Evolutionary conservation across 2,113 vertebrate species (phyloP).

Genomic region (Suricata suricatta): DNA sequence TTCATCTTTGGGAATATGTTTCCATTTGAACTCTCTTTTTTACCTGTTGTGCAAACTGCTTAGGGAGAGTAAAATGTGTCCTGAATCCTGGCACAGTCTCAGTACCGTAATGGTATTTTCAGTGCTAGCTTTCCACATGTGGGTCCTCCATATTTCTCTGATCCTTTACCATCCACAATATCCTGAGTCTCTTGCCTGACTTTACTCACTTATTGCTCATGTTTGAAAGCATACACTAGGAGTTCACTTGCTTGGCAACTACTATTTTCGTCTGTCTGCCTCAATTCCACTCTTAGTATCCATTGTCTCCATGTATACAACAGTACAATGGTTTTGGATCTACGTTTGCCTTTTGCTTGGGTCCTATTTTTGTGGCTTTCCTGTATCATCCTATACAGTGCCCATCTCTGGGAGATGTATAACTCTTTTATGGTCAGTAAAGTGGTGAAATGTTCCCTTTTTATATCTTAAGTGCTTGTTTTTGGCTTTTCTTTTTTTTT

Average conservation of each 20-base stretch:
- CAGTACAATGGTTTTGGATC: neutral
- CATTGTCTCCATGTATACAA: accelerated
- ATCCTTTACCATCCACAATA: neutral
- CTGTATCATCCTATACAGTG: neutral
- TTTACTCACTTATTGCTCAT: neutral
- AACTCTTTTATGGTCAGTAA: neutral
- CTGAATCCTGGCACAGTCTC: neutral
- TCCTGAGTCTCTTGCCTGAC: neutral
- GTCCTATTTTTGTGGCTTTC: neutral
- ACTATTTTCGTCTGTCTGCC: neutral
- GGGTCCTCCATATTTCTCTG: neutral
- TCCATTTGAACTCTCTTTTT: neutral
- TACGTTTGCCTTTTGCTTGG: neutral
- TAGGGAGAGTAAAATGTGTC: neutral
- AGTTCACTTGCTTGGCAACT: neutral
- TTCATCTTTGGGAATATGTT: neutral
- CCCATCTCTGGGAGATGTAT: neutral
- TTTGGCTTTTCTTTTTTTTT: neutral
- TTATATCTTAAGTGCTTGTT: neutral
- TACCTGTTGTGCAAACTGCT: neutral
- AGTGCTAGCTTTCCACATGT: neutral
- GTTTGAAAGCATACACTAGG: neutral
- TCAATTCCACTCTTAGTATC: neutral
- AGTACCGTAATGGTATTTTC: neutral
- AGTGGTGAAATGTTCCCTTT: neutral